A percentile compares a stretch with the other conserved stretches of the same genome.
Conservation (phyloP, 1,140 invertebrate genomes). For the Popillia japonica region DNA sequence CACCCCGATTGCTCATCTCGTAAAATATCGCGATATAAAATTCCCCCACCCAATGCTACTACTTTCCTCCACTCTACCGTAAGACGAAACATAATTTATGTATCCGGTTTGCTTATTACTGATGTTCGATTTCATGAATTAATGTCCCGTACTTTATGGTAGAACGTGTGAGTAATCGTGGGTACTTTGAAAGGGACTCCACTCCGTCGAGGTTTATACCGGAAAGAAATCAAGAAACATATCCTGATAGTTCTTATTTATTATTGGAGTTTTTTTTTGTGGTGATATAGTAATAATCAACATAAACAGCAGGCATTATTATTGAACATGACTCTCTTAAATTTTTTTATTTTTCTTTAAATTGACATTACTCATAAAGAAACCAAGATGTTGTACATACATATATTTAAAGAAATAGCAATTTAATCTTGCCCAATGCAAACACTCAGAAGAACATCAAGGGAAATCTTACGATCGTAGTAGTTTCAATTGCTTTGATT, state of each 20-base stretch:
- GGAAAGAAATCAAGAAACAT: not conserved
- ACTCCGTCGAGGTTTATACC: not conserved
- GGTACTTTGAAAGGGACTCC: not conserved
- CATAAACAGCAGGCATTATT: no score
- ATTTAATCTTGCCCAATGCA: no score
- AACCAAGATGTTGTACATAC: no score
- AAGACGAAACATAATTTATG: constrained; percentile 21
- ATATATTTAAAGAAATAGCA: no score
- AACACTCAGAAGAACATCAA: no score
- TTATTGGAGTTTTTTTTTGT: no score
- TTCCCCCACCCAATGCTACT: not conserved
- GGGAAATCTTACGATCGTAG: no score
- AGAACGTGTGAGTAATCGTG: not conserved
- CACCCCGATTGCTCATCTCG: constrained; percentile 27
- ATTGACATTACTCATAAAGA: no score
- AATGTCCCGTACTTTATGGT: not conserved
- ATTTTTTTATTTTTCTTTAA: no score
- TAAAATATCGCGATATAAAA: constrained; percentile 30
- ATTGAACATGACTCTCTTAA: no score
- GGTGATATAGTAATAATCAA: no score
- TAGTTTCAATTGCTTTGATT: no score
- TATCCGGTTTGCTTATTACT: constrained; percentile 29
- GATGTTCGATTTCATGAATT: constrained; percentile 34
- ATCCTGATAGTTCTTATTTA: not conserved
- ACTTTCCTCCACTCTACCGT: not conserved